Evolutionary conservation across 2,797 vertebrate species (phyloP).

Genomic region (Neosilurus hyrtlii): DNA sequence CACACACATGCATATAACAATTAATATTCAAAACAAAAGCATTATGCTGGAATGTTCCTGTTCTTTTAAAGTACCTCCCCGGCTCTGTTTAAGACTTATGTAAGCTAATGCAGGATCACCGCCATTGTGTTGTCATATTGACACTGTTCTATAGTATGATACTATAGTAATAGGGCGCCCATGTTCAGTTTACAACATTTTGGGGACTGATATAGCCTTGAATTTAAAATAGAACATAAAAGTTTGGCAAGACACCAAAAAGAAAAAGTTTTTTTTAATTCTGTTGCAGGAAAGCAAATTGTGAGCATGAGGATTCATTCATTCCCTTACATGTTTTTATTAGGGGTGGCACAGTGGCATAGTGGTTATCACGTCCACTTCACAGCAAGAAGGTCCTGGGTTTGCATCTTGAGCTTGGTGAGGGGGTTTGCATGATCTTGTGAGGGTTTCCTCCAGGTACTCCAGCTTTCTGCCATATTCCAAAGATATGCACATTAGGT

Average conservation of each 20-base stretch:
- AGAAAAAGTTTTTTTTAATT: too few species aligned
- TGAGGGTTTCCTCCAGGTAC: too few species aligned
- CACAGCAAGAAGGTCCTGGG: too few species aligned
- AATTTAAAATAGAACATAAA: background rate
- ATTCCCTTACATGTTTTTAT: background rate
- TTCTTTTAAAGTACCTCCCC: background rate
- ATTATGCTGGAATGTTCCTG: background rate
- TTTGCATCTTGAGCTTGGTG: too few species aligned
- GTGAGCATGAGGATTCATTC: background rate
- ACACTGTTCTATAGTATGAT: background rate
- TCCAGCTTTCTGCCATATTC: too few species aligned
- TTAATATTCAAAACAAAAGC: slow-evolving; percentile 5
- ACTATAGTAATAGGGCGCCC: background rate
- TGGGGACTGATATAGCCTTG: background rate
- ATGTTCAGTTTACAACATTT: background rate
- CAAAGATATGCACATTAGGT: too few species aligned
- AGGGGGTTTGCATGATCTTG: too few species aligned
- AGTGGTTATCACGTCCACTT: too few species aligned
- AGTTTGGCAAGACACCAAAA: background rate
- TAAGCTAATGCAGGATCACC: background rate
- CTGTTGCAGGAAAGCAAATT: background rate
- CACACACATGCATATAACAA: background rate
- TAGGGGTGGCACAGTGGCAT: too few species aligned
- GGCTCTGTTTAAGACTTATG: background rate
- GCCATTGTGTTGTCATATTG: background rate